These are phyloP conservation scores for Metopia argyrocephala DNA, from an alignment of 2,888 invertebrate genomes.

Conservation along the genomic window DNA sequence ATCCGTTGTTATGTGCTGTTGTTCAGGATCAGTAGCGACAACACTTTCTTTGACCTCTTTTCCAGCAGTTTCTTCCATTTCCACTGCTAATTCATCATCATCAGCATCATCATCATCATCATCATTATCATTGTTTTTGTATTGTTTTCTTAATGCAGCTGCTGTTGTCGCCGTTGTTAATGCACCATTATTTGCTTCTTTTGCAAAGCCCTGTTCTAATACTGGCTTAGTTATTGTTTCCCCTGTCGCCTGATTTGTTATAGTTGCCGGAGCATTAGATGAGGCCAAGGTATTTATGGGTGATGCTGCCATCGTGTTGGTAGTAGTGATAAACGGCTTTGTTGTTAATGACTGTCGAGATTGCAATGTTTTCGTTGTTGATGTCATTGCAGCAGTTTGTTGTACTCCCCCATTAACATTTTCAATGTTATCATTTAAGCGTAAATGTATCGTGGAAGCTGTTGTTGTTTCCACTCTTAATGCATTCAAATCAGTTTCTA, in stretches of 20 bases:
- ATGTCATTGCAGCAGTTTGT: background rate
- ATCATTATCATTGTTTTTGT: constrained; percentile 45
- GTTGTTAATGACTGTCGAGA: background rate
- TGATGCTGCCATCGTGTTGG: constrained; percentile 40
- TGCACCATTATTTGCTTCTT: constrained; percentile 17
- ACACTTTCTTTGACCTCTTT: constrained; percentile 48
- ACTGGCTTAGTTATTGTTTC: constrained; percentile 6
- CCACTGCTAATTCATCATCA: constrained; percentile 41
- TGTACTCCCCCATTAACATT: background rate
- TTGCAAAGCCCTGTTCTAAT: constrained; percentile 4
- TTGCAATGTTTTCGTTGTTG: background rate
- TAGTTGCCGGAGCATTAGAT: constrained; percentile 64
- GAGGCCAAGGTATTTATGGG: constrained; percentile 58
- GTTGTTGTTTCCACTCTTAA: constrained; percentile 33
- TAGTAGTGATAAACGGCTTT: constrained; percentile 2
- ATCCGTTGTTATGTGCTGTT: constrained; percentile 62
- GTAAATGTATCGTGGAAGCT: constrained; percentile 33
- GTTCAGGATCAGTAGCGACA: constrained; percentile 41
- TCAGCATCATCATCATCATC: too few species aligned
- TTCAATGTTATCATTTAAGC: constrained; percentile 7
- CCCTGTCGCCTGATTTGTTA: constrained; percentile 52
- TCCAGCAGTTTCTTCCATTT: constrained; percentile 32
- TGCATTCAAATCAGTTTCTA: constrained; percentile 64
- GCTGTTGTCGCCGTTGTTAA: background rate
- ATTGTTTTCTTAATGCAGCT: constrained; percentile 15